Evolutionary conservation across 2,797 vertebrate species (phyloP).

Genomic region (Heteromormyrus szaboi): DNA sequence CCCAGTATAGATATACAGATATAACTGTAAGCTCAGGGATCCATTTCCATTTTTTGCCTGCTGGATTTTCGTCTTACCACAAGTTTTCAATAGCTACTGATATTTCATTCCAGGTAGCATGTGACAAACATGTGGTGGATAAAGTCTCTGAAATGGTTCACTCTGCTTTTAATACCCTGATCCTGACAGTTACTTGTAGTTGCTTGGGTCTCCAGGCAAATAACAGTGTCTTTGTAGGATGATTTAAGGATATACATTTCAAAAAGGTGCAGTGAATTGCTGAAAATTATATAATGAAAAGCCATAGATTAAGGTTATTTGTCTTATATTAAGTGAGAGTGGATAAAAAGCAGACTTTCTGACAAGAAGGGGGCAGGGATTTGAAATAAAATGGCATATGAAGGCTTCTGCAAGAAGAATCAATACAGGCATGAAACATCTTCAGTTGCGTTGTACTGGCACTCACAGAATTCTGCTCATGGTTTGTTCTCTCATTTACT

Average conservation of each 20-base stretch:
- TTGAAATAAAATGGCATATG: slow-evolving; percentile 54
- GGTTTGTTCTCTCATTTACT: background rate
- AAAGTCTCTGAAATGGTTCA: slow-evolving; percentile 33
- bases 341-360: slow-evolving; percentile 30
- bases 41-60: slow-evolving; percentile 9
- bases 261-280: slow-evolving; percentile 50
- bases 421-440: slow-evolving; percentile 11
- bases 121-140: slow-evolving; percentile 22
- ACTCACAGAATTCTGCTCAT: background rate
- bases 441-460: background rate
- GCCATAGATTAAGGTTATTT: slow-evolving; percentile 48
- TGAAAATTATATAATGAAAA: slow-evolving; percentile 38
- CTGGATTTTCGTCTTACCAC: slow-evolving; percentile 1
- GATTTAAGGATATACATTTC: slow-evolving; percentile 58
- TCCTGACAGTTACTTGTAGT: slow-evolving; percentile 27
- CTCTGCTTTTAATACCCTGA: slow-evolving; percentile 56
- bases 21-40: background rate
- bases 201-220: slow-evolving; percentile 43
- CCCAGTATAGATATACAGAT: background rate
- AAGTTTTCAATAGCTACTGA: slow-evolving; percentile 15
- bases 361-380: slow-evolving; percentile 42
- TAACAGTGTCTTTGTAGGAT: slow-evolving; percentile 52
- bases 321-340: slow-evolving; percentile 51
- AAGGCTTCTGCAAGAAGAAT: slow-evolving; percentile 47
- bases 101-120: slow-evolving; percentile 27